phyloP scores from a whole-genome alignment of 2,113 vertebrate species.

The Paraplagusia blochii region DNA sequence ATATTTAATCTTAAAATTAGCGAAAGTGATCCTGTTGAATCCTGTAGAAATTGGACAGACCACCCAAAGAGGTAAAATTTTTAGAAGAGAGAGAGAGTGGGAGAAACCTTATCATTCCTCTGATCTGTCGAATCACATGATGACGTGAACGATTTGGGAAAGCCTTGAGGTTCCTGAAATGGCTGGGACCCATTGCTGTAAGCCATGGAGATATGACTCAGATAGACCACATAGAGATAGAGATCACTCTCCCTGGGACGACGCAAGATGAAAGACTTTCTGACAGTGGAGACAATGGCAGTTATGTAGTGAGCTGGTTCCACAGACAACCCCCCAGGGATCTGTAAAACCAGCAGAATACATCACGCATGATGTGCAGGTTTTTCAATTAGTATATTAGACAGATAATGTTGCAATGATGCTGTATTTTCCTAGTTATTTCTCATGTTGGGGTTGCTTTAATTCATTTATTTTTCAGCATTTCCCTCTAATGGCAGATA shows the following conservation, averaged over 20 bases:
- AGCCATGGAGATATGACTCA: constrained; percentile 41
- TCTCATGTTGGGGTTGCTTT: too few relatives aligned
- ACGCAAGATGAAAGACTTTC: constrained; percentile 58
- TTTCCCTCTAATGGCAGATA: too few relatives aligned
- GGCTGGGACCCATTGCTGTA: constrained; percentile 48
- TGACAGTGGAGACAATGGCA: constrained; percentile 33
- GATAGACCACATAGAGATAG: constrained; percentile 48
- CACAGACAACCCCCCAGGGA: constrained; percentile 32
- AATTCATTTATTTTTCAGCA: too few relatives aligned
- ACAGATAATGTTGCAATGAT: background rate
- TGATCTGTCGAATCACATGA: constrained; percentile 44
- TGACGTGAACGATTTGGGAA: constrained; percentile 38
- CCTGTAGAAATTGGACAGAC: constrained; percentile 32
- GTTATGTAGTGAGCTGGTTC: constrained; percentile 34
- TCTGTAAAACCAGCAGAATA: constrained; percentile 18
- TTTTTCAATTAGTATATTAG: too few relatives aligned
- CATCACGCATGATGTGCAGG: background rate
- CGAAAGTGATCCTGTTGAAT: background rate
- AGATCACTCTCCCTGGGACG: constrained; percentile 33
- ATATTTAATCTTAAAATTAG: constrained; percentile 6
- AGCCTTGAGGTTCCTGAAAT: constrained; percentile 42
- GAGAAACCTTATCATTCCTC: constrained; percentile 43
- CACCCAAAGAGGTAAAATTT: constrained; percentile 37
- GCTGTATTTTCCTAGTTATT: too few relatives aligned
- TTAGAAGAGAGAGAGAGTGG: constrained; percentile 36